Evolutionary conservation across 2,113 vertebrate genomes (phyloP), one percentile per base, ranked within the genome.

Genomic region (Chlorocebus sabaeus): DNA sequence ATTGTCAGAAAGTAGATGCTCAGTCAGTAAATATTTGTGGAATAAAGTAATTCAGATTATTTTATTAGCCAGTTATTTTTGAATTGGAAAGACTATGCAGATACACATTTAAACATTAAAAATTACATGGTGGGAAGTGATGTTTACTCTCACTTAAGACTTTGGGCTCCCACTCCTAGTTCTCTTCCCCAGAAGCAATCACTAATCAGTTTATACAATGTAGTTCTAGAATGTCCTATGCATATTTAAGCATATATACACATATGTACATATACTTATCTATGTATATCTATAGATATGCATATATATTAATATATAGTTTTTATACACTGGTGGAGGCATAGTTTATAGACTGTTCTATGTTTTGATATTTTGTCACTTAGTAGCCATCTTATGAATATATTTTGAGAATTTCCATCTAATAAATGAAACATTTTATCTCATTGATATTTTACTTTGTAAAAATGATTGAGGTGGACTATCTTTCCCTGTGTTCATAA

Each of bases 1-100:
- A 78, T 72, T 70, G 86, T 23, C 20, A 76, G 20, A 87, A 88
- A 88, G 43, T 61, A 50, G 12, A 43, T 81, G 61, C 78, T 95
- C 40, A 89, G 48, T 61, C 48, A 89, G 48, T 61, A 79, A 78
- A 73, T 84, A 68, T 40, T 80, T 98, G 55, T 9, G 84, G 45
- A 90, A 20, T 8, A 61, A 92, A 45, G 10, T 40, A 86, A 72
- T 57, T 80, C n/a, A 40, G 43, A 50, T 93, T 57, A 75, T 72
- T 95, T 92, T 48, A 73, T 86, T n/a, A 83, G 50, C 20, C 32
- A 84, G 43, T 80, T 83, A 61, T 45, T 81, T 72, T 95, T 94
- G 40, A 52, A 80, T 38, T 72, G 68, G 55, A 89, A 89, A 86
- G n/a, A 25, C 59, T 73, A 73, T 75, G 7, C 59, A 90, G 43